Evolutionary conservation across 2,797 vertebrate species (phyloP).

Genomic region (Leontopithecus rosalia): DNA sequence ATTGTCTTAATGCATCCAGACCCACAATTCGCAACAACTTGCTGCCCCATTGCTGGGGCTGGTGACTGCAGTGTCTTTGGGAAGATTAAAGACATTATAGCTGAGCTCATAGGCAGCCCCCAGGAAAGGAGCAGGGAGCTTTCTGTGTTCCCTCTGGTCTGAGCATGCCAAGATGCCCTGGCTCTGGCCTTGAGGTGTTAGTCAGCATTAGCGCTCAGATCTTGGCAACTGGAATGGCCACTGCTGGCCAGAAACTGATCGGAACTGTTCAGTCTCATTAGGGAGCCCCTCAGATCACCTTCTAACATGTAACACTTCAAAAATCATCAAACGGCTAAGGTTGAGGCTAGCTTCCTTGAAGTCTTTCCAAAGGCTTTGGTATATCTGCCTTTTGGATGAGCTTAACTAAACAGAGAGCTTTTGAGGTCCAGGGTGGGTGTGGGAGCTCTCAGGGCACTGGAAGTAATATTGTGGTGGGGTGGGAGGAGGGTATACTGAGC

Average conservation of each 20-base stretch:
- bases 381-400: conserved; percentile 64
- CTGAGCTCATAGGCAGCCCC: not conserved
- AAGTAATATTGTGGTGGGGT: not conserved
- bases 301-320: conserved; percentile 40
- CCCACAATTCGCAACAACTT: not conserved
- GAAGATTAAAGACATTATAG: not conserved
- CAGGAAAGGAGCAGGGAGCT: not conserved
- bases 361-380: conserved; percentile 69
- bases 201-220: not conserved
- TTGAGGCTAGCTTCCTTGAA: conserved; percentile 71
- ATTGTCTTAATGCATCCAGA: not conserved
- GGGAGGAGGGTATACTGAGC: not conserved
- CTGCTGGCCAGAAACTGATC: conserved; percentile 19
- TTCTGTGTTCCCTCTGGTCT: not conserved
- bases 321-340: conserved; percentile 63
- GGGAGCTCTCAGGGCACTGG: not conserved
- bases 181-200: not conserved
- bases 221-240: conserved; percentile 13
- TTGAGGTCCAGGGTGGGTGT: not conserved
- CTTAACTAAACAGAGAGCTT: conserved; percentile 56
- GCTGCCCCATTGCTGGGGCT: not conserved
- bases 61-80: not conserved
- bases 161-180: not conserved
- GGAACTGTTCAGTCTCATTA: conserved; percentile 61
- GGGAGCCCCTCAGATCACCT: conserved; percentile 63